Base-by-base conservation (phyloP, 2,113 vertebrate genomes). In the Laterallus jamaicensis region DNA sequence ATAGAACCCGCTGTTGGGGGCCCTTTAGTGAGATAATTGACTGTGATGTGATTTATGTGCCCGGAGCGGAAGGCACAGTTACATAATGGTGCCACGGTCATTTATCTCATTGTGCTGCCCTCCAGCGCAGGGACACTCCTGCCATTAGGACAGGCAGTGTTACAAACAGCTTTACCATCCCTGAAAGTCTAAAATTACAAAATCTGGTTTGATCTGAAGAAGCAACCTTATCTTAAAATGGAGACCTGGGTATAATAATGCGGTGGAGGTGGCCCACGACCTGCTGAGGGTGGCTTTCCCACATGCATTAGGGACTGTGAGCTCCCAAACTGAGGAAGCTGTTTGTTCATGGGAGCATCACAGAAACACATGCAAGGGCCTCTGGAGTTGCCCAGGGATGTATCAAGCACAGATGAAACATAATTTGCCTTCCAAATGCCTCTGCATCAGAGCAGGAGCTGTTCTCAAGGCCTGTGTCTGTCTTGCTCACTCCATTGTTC, bases 11-110 rank as follows among this genome's bases (percentile, higher is more conserved):
- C 94, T 86, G 80, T 75, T 92, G 66, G 81, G 63, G 82, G 74
- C 42, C 59, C 37, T 95, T 95, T 31, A 66, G 67, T 92, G 94
- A 92, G 58, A 94, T 82, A 95, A 96, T 95, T 87, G 74, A 71
- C 69, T 92, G 50, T 13, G 67, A 76, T 92, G 59, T 88, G 91
- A 92, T 95, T 95, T 92, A 89, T 78, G 66, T 32, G 12, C 58
- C 73, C 59, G 7, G 55, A 15, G 35, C 73, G 76, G 69, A 94
- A 88, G 82, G 69, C 76, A 39, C 47, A 71, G 79, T 88, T 95
- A 60, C 58, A 70, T 96, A 94, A 95, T 77, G 35, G 21, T 85
- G 74, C 68, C 39, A 59, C 39, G 11, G 64, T 91, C 79, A 64
- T 68, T 93, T 90, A 74, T 92, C 64, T 95, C 92, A 87, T 35